phyloP scores from a whole-genome alignment of 2,113 vertebrate genomes.

The Lepidothrix coronata region DNA sequence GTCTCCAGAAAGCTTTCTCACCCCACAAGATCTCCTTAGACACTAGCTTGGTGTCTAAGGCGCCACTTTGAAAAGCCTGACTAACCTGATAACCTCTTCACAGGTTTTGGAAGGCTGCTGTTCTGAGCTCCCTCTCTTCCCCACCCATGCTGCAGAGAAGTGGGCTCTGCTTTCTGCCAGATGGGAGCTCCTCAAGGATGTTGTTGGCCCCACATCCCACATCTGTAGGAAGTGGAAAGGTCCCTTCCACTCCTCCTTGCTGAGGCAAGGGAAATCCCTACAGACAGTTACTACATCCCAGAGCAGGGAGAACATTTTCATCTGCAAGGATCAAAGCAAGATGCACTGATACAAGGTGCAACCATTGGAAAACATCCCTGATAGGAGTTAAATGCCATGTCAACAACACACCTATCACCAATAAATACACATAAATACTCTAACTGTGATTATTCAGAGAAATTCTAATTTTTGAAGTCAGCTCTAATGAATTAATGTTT shows the following conservation, averaged over 20 bases:
- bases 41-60: background rate
- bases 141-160: background rate
- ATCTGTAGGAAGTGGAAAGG: background rate
- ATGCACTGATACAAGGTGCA: background rate
- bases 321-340: background rate
- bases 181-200: background rate
- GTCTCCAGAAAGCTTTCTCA: background rate
- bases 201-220: background rate
- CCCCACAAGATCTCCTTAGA: background rate
- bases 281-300: background rate
- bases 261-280: background rate
- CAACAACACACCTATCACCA: background rate
- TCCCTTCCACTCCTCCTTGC: background rate
- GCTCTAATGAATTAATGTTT: background rate
- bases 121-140: background rate
- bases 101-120: background rate
- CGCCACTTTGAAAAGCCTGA: background rate
- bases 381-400: background rate
- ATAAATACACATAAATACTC: background rate
- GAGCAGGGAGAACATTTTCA: background rate
- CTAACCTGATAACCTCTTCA: background rate
- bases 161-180: background rate
- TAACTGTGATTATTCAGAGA: background rate
- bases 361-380: background rate
- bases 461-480: background rate